Base-by-base conservation (phyloP, 2,797 vertebrate genomes). In the Acipenser oxyrinchus region DNA sequence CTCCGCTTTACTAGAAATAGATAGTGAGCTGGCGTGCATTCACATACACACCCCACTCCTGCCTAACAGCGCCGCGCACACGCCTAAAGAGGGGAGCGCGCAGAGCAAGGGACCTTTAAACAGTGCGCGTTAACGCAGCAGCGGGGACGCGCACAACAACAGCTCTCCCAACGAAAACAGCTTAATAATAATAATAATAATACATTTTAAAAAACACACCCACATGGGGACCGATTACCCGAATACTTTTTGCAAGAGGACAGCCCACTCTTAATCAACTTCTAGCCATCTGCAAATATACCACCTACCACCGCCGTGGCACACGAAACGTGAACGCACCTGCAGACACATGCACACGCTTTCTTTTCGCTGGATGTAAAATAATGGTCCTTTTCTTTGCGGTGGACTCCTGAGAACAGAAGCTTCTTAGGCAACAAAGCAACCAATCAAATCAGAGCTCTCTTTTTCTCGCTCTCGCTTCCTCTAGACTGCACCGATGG, bases 1-100 rank as follows among this genome's bases (percentile, higher is more conserved):
- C 76, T 64, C 70, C 83, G 72, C 83, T 77, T 77, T 67, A 64
- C 57, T 62, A 65, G 61, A 15, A n/a, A 68, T 68, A 67, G 66
- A 69, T 64, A 57, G 63, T 52, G 60, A 52, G 65, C 75, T 70
- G 70, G 68, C 60, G 71, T 63, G 65, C 64, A 50, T 66, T 67
- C 75, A 73, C 70, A 23, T n/a, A n/a, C 55, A 37, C 64, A 60
- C 69, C 69, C 69, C 18, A 10, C 64, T 65, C 65, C 64, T 61
- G 68, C 57, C 65, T 52, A 63, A 63, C 63, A 75, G 70, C 65
- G 66, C 68, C 63, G 68, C 63, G 67, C 68, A 64, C 70, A 68
- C 60, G 13, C 51, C 61, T 51, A 60, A 57, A 37, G 63, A 48
- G 66, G 37, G 37, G 10, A 58, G 60, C 15, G 68, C 66, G 63